Percentiles rank a stretch among this genome's conserved stretches.
Evolutionary conservation across 2,113 vertebrate genomes (phyloP).

Genomic region (Silurus glanis): DNA sequence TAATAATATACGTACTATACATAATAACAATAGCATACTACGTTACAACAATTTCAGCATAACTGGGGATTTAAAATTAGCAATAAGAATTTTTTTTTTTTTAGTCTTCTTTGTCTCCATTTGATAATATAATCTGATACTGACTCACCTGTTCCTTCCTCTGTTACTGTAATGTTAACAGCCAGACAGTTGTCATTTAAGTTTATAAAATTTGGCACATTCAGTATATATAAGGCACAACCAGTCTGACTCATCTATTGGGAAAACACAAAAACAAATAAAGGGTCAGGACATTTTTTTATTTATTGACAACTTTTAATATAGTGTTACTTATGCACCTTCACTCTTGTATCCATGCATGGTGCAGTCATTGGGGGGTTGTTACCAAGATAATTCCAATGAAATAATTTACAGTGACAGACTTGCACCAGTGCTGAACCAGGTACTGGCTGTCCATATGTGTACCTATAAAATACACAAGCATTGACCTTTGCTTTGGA

Average conservation of each 20-base stretch:
- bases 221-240: not conserved
- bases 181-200: conserved; percentile 1
- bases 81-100: not conserved
- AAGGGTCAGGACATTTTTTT: not conserved
- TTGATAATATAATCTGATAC: too few relatives aligned
- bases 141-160: conserved; percentile 67
- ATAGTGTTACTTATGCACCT: not conserved
- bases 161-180: conserved; percentile 42
- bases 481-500: not conserved
- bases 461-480: conserved; percentile 61
- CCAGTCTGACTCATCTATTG: conserved; percentile 9
- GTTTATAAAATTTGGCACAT: conserved; percentile 51
- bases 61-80: not conserved
- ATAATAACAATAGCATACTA: too few relatives aligned
- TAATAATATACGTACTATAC: too few relatives aligned
- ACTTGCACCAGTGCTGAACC: conserved; percentile 42
- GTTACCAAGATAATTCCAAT: not conserved
- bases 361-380: conserved; percentile 1
- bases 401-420: not conserved
- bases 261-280: not conserved
- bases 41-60: not conserved
- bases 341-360: not conserved
- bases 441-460: conserved; percentile 68
- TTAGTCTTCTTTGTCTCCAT: too few relatives aligned
- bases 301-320: not conserved